phyloP scores from a whole-genome alignment of 2,888 invertebrate genomes.

The Lycaena phlaeas region DNA sequence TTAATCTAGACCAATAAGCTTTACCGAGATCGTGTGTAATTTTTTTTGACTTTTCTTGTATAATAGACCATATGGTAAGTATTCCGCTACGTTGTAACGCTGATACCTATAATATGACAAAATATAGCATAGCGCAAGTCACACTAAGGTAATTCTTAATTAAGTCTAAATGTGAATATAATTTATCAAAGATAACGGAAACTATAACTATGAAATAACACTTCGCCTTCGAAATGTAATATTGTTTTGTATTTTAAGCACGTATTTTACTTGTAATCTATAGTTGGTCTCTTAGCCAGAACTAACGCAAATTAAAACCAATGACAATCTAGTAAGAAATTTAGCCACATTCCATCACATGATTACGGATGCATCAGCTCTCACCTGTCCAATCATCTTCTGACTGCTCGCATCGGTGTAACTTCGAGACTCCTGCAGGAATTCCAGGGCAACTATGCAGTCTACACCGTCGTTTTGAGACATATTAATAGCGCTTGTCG shows the following conservation, averaged over 20 bases:
- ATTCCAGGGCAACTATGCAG: conserved; percentile 39
- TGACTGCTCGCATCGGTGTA: conserved; percentile 25
- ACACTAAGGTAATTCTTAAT: neutral
- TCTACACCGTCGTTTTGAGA: conserved; percentile 23
- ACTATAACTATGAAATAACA: no score
- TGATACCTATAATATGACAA: conserved; percentile 36
- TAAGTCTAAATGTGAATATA: no score
- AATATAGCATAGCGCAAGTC: no score
- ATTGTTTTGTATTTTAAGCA: no score
- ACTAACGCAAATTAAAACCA: no score
- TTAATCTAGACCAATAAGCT: conserved; percentile 54
- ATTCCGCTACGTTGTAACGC: conserved; percentile 47
- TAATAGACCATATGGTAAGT: conserved; percentile 50
- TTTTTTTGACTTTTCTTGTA: conserved; percentile 40
- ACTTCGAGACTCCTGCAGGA: conserved; percentile 24
- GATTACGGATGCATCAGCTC: no score
- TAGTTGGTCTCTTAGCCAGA: no score
- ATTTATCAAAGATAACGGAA: no score
- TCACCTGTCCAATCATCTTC: conserved; percentile 42
- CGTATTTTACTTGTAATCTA: no score
- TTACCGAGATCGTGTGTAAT: conserved; percentile 39
- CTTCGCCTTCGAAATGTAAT: no score
- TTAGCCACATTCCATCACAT: no score
- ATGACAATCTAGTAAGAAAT: no score
- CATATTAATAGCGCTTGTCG: conserved; percentile 44